These are phyloP conservation scores for Paramormyrops hopkinsi DNA, from an alignment of 2,797 vertebrate species.

Conservation along the genomic window DNA sequence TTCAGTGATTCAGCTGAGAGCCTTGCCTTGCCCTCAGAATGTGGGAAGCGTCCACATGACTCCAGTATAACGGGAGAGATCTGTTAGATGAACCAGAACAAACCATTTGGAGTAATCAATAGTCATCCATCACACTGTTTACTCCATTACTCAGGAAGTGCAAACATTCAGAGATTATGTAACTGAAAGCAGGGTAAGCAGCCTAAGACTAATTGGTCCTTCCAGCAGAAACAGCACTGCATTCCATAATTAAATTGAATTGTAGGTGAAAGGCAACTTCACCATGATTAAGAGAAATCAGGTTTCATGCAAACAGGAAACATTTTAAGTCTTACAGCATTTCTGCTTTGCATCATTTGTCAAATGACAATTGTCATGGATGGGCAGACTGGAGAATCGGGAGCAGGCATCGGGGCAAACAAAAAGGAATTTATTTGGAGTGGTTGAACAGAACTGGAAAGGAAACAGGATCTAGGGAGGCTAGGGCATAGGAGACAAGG, in stretches of 20 bases:
- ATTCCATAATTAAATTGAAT: neutral
- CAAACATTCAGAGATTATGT: constrained; percentile 26
- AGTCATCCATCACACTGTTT: neutral
- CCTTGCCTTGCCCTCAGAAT: neutral
- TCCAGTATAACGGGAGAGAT: neutral
- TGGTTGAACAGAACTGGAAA: neutral
- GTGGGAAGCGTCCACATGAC: neutral
- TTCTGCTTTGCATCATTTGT: neutral
- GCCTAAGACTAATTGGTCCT: neutral
- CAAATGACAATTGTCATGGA: neutral
- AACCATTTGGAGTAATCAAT: neutral
- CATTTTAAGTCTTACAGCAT: neutral
- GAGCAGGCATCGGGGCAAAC: neutral
- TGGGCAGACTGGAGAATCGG: neutral
- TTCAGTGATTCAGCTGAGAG: neutral
- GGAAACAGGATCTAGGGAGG: neutral
- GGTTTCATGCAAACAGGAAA: constrained; percentile 22
- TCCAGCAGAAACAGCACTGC: neutral
- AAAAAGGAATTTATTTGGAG: neutral
- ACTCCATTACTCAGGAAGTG: constrained; percentile 11
- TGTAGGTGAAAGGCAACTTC: constrained; percentile 24
- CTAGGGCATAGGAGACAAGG: neutral
- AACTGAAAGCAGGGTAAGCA: constrained; percentile 16
- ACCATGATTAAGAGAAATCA: constrained; percentile 22
- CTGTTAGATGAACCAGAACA: constrained; percentile 21